phyloP scores from a whole-genome alignment of 1,140 invertebrate species.

The Watersipora subatra region DNA sequence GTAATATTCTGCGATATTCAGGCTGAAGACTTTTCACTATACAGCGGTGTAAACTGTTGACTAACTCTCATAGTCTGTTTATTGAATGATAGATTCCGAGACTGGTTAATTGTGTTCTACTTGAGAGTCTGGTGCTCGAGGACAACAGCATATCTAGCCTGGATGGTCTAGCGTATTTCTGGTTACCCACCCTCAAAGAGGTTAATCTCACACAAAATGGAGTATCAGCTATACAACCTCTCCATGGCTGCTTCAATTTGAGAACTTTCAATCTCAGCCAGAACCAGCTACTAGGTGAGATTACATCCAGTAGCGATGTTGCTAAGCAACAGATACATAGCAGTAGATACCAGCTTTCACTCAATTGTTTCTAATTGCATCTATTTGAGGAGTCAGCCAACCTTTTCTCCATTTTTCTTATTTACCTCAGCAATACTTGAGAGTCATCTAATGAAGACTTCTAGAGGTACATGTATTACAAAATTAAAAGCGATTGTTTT shows the following conservation, averaged over 20 bases:
- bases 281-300: conserved; percentile 26
- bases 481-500: too few species aligned
- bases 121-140: conserved; percentile 20
- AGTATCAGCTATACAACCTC: conserved; percentile 13
- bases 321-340: too few species aligned
- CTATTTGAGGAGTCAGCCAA: too few species aligned
- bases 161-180: conserved; percentile 12
- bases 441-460: too few species aligned
- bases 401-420: too few species aligned
- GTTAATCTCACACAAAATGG: conserved; percentile 26
- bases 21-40: neutral
- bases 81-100: conserved; percentile 21
- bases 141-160: conserved; percentile 31
- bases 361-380: too few species aligned
- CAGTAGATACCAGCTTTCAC: too few species aligned
- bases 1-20: neutral
- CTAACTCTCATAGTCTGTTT: neutral
- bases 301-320: too few species aligned
- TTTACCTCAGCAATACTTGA: too few species aligned
- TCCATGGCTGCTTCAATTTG: conserved; percentile 17
- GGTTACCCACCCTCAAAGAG: conserved; percentile 23
- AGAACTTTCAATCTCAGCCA: conserved; percentile 18
- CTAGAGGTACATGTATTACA: too few species aligned
- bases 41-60: neutral
- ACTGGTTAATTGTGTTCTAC: conserved; percentile 27